Evolutionary conservation across 2,113 vertebrate species (phyloP), one percentile per base, ranked within the genome.

Genomic region (Melanocharis versteri): DNA sequence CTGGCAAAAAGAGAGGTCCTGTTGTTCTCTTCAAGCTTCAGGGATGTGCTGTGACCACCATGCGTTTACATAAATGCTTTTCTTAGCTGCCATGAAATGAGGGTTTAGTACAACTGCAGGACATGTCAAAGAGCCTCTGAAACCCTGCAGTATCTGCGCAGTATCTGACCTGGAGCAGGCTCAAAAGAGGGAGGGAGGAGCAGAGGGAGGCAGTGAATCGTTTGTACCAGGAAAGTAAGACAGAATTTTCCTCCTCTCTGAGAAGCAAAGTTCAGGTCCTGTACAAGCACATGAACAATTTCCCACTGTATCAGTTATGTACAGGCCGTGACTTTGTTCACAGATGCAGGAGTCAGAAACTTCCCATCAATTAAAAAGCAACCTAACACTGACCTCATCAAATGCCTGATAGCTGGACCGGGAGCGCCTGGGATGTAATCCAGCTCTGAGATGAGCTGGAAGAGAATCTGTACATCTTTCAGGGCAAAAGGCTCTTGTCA

Each of bases 241-340:
- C 31, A 62, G 50, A 9, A 4, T 86, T 82, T 71, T 51, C 15
- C 60, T 84, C 22, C 44, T 71, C 64, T 56, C 27, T 44, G 42
- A 58, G 65, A 84, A 66, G 21, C 3, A 18, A 53, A 68, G 61
- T 57, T 83, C 85, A 57, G 78, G 57, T 83, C 53, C 23, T 21
- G 62, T 48, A 47, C 61, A 79, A 73, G 11, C 57, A n/a, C n/a
- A n/a, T n/a, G n/a, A n/a, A n/a, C 58, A 62, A 50, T n/a, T 47
- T 93, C 75, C 60, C 35, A 11, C 64, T 28, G 39, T 88, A 69
- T 42, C 51, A 51, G 45, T 19, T 66, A 45, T 12, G 22, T 64
- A 16, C 2, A 1, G 65, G 22, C 79, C 0, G 0, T 56, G 30
- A 60, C 33, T 65, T 65, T 61, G n/a, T 60, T 85, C 87, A 75